Conservation (phyloP, 2,888 invertebrate genomes). For the Ceraclea dissimilis region DNA sequence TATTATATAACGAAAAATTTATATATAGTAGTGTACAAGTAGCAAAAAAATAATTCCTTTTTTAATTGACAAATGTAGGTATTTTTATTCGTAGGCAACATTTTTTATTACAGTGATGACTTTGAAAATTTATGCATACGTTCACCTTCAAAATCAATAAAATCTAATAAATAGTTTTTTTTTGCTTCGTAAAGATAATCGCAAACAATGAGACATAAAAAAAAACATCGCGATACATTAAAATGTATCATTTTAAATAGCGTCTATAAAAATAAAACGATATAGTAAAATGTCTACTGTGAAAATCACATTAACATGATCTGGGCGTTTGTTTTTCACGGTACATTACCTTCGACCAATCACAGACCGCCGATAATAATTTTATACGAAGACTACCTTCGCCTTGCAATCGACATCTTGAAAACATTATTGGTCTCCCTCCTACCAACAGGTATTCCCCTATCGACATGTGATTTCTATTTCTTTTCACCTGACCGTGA, state of each 20-base stretch:
- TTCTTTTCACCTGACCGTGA: constrained; percentile 2
- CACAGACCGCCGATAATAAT: constrained; percentile 9
- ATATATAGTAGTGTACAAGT: too few species aligned
- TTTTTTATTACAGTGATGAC: too few species aligned
- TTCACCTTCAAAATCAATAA: too few species aligned
- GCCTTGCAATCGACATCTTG: background rate
- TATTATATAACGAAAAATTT: too few species aligned
- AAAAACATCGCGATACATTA: background rate
- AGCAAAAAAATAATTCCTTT: background rate
- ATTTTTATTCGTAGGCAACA: background rate
- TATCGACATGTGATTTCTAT: background rate
- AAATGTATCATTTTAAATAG: background rate
- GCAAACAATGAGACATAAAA: too few species aligned
- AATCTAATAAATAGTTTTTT: too few species aligned
- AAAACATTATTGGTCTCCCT: constrained; percentile 8
- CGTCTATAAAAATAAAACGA: background rate
- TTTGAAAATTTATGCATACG: too few species aligned
- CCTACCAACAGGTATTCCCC: background rate
- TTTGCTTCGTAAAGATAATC: too few species aligned
- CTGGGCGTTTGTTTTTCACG: constrained; percentile 12
- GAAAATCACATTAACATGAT: background rate
- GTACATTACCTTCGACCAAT: constrained; percentile 10
- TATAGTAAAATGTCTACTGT: background rate
- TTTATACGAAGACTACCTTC: constrained; percentile 11
- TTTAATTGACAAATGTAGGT: background rate